phyloP scores from a whole-genome alignment of 2,113 vertebrate species.

The Phalacrocorax aristotelis region DNA sequence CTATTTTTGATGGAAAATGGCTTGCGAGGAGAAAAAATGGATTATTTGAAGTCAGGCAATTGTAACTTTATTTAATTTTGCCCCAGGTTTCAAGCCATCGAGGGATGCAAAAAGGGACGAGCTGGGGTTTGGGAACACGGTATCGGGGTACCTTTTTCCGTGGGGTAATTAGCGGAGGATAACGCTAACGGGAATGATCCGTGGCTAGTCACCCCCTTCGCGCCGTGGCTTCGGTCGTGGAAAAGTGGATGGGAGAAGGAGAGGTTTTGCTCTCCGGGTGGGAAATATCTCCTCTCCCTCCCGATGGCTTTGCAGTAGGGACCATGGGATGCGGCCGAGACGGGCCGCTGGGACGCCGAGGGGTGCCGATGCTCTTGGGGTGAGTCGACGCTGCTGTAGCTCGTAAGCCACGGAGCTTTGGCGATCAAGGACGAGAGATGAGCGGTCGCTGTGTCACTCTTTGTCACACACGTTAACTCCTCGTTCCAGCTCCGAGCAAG shows the following conservation, averaged over 20 bases:
- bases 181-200: background rate
- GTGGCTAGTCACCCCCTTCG: background rate
- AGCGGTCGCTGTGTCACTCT: rapidly evolving
- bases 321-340: rapidly evolving
- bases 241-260: background rate
- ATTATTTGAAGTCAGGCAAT: background rate
- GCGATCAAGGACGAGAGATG: background rate
- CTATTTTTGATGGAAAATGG: background rate
- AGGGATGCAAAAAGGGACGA: background rate
- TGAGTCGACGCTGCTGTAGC: background rate
- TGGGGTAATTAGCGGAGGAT: background rate
- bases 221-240: rapidly evolving
- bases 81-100: rapidly evolving
- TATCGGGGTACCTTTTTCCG: rapidly evolving
- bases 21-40: background rate
- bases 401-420: background rate
- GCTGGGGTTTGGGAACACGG: background rate
- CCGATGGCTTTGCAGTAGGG: rapidly evolving
- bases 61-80: background rate
- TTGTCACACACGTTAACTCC: no score
- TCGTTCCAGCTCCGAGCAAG: background rate
- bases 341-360: background rate
- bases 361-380: background rate
- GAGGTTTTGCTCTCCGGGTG: background rate
- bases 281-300: background rate